Evolutionary conservation across 2,888 invertebrate genomes (phyloP).

Genomic region (Malacosoma neustria): DNA sequence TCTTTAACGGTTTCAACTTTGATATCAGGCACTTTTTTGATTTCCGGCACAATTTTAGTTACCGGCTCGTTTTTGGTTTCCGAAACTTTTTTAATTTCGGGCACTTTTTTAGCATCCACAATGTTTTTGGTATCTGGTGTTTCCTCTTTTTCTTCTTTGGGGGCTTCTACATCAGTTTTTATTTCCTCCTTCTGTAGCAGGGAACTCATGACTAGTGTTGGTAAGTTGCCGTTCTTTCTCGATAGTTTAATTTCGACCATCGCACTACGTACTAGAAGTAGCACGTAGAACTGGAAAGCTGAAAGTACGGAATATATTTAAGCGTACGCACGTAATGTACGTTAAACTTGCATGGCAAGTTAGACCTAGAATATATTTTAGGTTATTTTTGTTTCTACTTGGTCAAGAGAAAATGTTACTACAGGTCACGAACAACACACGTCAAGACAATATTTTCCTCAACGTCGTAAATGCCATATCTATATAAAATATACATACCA

Average conservation of each 20-base stretch:
- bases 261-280: conserved; percentile 1
- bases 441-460: too few species aligned
- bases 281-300: neutral
- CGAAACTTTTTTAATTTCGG: too few species aligned
- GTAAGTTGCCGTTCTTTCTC: neutral
- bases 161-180: neutral
- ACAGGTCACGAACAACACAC: too few species aligned
- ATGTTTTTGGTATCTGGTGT: neutral
- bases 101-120: neutral
- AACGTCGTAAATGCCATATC: too few species aligned
- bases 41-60: neutral
- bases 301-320: neutral
- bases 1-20: conserved; percentile 26
- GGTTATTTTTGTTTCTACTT: too few species aligned
- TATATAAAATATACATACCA: too few species aligned
- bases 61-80: neutral
- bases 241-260: neutral
- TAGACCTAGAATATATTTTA: too few species aligned
- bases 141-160: neutral
- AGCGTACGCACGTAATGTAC: too few species aligned
- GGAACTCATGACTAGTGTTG: neutral
- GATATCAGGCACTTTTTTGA: neutral
- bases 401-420: too few species aligned
- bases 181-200: neutral
- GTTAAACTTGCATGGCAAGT: too few species aligned